phyloP scores from a whole-genome alignment of 1,140 invertebrate species.

The Scaptomyza montana region DNA sequence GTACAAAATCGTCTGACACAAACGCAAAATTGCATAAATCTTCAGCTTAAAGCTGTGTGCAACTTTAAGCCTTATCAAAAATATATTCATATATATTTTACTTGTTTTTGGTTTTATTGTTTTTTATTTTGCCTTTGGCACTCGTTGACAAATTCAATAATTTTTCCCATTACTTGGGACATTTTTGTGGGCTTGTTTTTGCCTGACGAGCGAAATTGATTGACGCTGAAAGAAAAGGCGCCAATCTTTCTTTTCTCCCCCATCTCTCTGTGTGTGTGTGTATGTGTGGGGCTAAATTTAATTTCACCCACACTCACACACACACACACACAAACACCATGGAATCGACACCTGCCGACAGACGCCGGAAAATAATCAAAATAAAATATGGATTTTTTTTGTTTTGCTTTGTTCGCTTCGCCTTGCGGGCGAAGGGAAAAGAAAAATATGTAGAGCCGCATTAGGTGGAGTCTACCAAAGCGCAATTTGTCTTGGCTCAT shows the following conservation, averaged over 20 bases:
- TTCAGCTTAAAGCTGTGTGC: conserved; percentile 54
- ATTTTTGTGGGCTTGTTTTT: conserved; percentile 71
- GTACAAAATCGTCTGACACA: conserved; percentile 79
- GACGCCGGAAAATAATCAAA: conserved; percentile 79
- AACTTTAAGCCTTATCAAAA: conserved; percentile 30
- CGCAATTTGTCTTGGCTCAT: conserved; percentile 75
- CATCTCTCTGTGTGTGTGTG: neutral
- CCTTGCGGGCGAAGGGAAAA: conserved; percentile 40
- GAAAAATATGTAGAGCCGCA: conserved; percentile 27
- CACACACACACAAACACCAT: conserved; percentile 21
- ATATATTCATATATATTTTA: conserved; percentile 1
- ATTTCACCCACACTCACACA: conserved; percentile 51
- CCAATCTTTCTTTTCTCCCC: neutral
- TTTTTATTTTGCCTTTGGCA: conserved; percentile 46
- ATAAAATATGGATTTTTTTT: conserved; percentile 80
- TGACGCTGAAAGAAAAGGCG: conserved; percentile 69
- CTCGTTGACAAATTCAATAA: conserved; percentile 83
- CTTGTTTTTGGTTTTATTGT: neutral
- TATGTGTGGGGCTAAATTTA: conserved; percentile 62
- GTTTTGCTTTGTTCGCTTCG: conserved; percentile 45
- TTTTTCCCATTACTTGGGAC: conserved; percentile 77
- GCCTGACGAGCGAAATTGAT: conserved; percentile 74
- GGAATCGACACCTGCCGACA: conserved; percentile 76
- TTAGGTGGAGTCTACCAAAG: conserved; percentile 73
- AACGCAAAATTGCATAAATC: conserved; percentile 70